phyloP scores from a whole-genome alignment of 2,888 invertebrate species.

The Synergus gifuensis region DNA sequence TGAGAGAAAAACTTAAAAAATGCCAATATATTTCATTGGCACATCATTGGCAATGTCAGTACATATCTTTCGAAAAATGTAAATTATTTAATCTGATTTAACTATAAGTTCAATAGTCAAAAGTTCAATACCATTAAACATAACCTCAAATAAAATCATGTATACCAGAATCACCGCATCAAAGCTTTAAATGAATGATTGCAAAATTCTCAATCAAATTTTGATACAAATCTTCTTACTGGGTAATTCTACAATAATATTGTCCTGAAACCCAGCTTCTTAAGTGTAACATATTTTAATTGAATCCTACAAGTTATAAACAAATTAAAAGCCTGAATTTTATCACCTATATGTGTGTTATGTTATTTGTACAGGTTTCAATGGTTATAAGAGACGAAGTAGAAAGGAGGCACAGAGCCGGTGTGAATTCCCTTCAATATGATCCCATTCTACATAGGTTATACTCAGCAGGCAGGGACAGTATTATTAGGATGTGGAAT shows the following conservation, averaged over 20 bases:
- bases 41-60: not conserved
- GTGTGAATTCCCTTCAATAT: constrained; percentile 96
- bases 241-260: too few species aligned
- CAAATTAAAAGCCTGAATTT: not conserved
- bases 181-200: too few species aligned
- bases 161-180: too few species aligned
- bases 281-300: too few species aligned
- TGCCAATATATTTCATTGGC: not conserved
- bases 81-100: too few species aligned
- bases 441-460: constrained; percentile 92
- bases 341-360: not conserved
- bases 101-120: too few species aligned
- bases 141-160: not conserved
- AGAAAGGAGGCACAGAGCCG: constrained; percentile 95
- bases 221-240: too few species aligned
- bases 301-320: too few species aligned
- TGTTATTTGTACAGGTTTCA: constrained; percentile 86
- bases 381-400: constrained; percentile 98
- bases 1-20: not conserved
- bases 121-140: not conserved
- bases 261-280: too few species aligned
- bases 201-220: too few species aligned
- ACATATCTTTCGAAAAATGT: not conserved
- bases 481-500: constrained; percentile 96
- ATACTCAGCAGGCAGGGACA: constrained; percentile 98